phyloP scores from a whole-genome alignment of 2,797 vertebrate genomes.

The Pipistrellus nathusii region DNA sequence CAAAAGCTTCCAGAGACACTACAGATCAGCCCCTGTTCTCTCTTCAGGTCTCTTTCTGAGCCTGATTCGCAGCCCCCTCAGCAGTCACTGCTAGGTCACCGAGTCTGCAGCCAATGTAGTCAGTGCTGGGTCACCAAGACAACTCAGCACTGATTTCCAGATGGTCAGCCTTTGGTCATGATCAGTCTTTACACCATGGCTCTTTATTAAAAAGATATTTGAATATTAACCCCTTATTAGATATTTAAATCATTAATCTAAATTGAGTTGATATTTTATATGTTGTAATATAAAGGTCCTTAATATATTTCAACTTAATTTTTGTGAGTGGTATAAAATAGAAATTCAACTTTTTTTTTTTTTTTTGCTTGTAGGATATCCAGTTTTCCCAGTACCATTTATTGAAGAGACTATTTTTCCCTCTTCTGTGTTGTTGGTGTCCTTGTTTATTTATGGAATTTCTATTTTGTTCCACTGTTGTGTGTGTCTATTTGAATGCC shows the following conservation, averaged over 20 bases:
- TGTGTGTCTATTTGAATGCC: neutral
- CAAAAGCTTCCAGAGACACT: no score
- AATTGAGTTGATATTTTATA: neutral
- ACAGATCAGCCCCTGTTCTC: no score
- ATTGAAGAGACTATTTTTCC: neutral
- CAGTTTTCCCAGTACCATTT: neutral
- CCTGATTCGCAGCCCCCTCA: no score
- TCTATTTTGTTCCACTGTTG: neutral
- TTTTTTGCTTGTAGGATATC: neutral
- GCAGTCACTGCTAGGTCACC: no score
- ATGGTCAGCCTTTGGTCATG: no score
- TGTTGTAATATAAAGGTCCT: neutral
- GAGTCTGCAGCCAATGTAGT: no score
- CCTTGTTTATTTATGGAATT: neutral
- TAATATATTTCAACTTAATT: neutral
- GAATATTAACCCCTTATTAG: neutral
- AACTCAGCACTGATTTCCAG: no score
- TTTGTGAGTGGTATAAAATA: neutral
- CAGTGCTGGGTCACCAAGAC: no score
- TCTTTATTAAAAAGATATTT: no score
- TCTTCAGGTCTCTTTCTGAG: no score
- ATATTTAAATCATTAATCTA: neutral
- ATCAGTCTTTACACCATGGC: no score
- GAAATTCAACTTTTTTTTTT: neutral
- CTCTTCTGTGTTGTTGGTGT: neutral